phyloP scores from a whole-genome alignment of 2,113 vertebrate species.

The Tichodroma muraria region DNA sequence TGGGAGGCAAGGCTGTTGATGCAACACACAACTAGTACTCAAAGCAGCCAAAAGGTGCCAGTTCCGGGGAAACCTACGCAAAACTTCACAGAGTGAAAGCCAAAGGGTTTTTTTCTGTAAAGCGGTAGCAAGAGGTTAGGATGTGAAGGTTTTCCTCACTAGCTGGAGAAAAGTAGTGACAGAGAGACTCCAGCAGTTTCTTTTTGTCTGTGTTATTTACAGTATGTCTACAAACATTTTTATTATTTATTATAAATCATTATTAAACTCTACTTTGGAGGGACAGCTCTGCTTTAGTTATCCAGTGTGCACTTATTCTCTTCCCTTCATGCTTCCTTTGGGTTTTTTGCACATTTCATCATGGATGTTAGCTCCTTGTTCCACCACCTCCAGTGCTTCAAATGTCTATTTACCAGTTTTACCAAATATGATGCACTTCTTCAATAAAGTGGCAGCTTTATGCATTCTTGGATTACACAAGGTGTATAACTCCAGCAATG shows the following conservation, averaged over 20 bases:
- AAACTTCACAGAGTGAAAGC: fast-evolving
- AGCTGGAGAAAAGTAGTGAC: neutral
- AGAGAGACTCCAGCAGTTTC: neutral
- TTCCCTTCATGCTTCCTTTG: fast-evolving
- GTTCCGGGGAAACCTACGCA: neutral
- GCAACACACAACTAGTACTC: fast-evolving
- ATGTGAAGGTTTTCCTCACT: neutral
- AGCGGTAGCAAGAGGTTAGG: neutral
- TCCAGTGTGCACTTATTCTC: too few species aligned
- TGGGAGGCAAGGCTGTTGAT: neutral
- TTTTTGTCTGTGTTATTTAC: neutral
- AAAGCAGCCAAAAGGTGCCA: neutral
- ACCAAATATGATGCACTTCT: neutral
- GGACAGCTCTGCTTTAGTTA: neutral
- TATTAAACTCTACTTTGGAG: neutral
- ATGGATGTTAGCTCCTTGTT: neutral
- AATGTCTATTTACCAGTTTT: neutral
- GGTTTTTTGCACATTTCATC: neutral
- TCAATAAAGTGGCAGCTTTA: neutral
- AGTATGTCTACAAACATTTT: neutral
- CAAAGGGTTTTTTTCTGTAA: neutral
- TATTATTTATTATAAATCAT: neutral
- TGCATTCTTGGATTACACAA: neutral
- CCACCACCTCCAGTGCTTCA: neutral
- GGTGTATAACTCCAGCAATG: neutral